Base-by-base conservation (phyloP, 2,888 invertebrate species). In the Dyspetes luteomarginatus region DNA sequence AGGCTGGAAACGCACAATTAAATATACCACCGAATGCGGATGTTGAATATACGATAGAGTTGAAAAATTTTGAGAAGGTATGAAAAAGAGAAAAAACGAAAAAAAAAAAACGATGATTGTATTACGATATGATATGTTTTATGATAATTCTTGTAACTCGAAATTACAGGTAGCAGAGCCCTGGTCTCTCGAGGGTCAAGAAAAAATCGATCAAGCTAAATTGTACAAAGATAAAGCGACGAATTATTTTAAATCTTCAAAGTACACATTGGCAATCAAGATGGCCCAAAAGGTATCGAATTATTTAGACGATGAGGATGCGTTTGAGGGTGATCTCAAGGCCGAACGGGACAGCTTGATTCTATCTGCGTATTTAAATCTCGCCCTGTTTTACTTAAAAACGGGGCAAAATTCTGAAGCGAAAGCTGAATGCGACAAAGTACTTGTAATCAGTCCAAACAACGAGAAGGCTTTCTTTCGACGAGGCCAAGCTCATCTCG, bases 401-500 rank as follows among this genome's bases (percentile, higher is more conserved):
- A 88, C 93, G 45, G 94, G 95, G n/a, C 94, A 96, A 2, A 92
- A 93, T n/a, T 93, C 94, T 52, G 95, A 96, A 85, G 97, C 96
- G 0, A 95, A 94, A 86, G 94, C 95, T 62, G 93, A 95, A 58
- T 97, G 98, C 55, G 94, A 95, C 56, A 95, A 95, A 86, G 98
- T 96, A 0, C 92, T 99, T 3, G 94, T 94, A 72, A 86, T 96
- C 0, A 96, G 97, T 87, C 92, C 94, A 0, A 93, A 94, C 24
- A 98, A 96, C 91, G 96, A 97, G 9, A 99, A 99, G 92, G 99
- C 97, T 0, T 93, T 97, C 28, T 99, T 98, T 92, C 94, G 99
- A 85, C 93, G 97, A 84, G 98, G 98, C 0, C 96, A 96, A 93
- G 97, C 98, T 0, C 92, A 95, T 83, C 90, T 97, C 65, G 95